Base-by-base conservation (phyloP, 2,113 vertebrate genomes). In the Campylorhamphus procurvoides region DNA sequence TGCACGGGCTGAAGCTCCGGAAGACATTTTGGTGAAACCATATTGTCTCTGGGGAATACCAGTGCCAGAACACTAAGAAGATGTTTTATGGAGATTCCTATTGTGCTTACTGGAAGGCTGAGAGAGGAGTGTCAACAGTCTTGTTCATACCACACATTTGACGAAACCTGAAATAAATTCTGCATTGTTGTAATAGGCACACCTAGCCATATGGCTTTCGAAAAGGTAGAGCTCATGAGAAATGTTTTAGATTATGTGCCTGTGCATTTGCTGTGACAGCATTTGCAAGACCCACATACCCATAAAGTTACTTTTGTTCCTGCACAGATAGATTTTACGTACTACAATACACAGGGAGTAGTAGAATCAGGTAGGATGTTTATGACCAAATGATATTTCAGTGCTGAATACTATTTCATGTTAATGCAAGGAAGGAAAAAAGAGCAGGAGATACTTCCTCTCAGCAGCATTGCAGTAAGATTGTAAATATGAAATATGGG, bases 121-220 rank as follows among this genome's bases (percentile, higher is more conserved):
- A 71, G 55, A 55, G 17, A 37, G 13, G 31, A 3, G 4, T 47
- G 33, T 42, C 28, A 66, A 29, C 6, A 13, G 13, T 44, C 22
- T 12, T 53, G 8, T n/a, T 63, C 23, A 35, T 1, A 12, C 4
- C 12, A 39, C 8, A 22, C 3, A 24, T 74, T 72, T 66, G n/a
- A 90, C 40, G 25, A 69, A 40, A 66, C 6, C 3, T 39, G 35
- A 68, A 73, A 64, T 27, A 63, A 59, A 2, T 12, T 59, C 22
- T 10, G 18, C 29, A 33, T 7, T 33, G 7, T 8, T 37, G 35
- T 31, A 80, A 49, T 7, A 16, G 35, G 25, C 1, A 9, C 37
- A 59, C 6, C 17, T 16, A 14, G 2, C 1, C 0, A 0, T 35
- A n/a, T 0, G 2, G 16, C 12, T 72, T 80, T 67, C 76, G 53